Percentiles rank a stretch among this genome's conserved stretches.
Evolutionary conservation across 2,113 vertebrate genomes (phyloP).

Genomic region (Dolichotis patagonum): DNA sequence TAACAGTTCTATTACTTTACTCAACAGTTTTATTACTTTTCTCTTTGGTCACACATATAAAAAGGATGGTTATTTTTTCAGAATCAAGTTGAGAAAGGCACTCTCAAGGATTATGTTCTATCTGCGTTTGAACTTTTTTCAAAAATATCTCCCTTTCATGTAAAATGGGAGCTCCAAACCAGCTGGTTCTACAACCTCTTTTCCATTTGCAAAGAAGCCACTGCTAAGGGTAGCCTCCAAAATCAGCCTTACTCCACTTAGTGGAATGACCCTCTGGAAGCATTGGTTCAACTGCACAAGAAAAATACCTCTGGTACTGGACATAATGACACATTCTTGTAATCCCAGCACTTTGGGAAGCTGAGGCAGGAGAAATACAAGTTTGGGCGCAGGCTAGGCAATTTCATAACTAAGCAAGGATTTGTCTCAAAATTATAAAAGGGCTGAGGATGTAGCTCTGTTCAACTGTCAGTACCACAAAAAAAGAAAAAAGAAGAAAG

Average conservation of each 20-base stretch:
- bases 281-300: neutral
- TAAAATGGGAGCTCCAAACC: slow-evolving; percentile 13
- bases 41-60: neutral
- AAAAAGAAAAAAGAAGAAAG: neutral
- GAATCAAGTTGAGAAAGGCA: neutral
- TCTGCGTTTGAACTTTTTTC: neutral
- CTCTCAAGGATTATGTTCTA: neutral
- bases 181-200: neutral
- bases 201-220: neutral
- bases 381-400: neutral
- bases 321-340: neutral
- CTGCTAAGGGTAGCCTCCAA: neutral
- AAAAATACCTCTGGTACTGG: neutral
- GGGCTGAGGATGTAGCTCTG: neutral
- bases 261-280: neutral
- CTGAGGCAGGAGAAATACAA: neutral
- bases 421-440: neutral
- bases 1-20: too few species aligned
- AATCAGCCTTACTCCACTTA: neutral
- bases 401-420: neutral
- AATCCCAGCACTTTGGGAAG: neutral
- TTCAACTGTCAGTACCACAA: neutral
- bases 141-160: neutral
- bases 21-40: too few species aligned
- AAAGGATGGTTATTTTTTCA: neutral